A percentile compares a stretch with the other conserved stretches of the same genome.
These are phyloP conservation scores for Leiothrix lutea DNA, from an alignment of 2,113 vertebrate species.

Conservation along the genomic window DNA sequence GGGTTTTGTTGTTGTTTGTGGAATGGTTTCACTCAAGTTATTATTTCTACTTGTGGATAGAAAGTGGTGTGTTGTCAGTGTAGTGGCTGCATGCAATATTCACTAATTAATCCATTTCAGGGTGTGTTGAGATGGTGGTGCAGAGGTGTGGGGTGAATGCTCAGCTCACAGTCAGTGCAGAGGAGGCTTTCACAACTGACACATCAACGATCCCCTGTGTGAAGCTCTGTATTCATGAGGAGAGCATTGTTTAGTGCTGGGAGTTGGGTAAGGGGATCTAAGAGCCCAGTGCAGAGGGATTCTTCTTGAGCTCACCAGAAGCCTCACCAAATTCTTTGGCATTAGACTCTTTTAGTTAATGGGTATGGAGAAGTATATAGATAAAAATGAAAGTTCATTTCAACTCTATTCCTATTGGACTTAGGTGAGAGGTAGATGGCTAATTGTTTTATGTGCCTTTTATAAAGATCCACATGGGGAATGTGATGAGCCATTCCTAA, in stretches of 20 bases:
- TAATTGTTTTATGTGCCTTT: not conserved
- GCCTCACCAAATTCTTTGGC: not conserved
- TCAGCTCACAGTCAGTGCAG: not conserved
- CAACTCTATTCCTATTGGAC: not conserved
- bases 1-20: not conserved
- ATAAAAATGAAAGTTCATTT: not conserved
- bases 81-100: not conserved
- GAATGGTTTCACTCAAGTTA: not conserved
- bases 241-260: not conserved
- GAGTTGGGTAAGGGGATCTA: not conserved
- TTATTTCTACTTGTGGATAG: not conserved
- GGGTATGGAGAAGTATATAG: not conserved
- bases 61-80: not conserved
- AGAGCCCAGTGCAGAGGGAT: not conserved
- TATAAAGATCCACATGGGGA: not conserved
- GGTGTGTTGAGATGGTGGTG: not conserved
- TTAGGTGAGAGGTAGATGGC: not conserved
- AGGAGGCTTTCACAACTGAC: not conserved
- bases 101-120: not conserved
- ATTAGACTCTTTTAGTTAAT: not conserved
- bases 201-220: not conserved
- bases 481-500: not conserved
- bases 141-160: not conserved
- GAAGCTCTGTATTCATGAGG: not conserved
- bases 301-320: not conserved